These are phyloP conservation scores for Diarsia brunnea DNA, from an alignment of 2,888 invertebrate genomes.

Conservation along the genomic window DNA sequence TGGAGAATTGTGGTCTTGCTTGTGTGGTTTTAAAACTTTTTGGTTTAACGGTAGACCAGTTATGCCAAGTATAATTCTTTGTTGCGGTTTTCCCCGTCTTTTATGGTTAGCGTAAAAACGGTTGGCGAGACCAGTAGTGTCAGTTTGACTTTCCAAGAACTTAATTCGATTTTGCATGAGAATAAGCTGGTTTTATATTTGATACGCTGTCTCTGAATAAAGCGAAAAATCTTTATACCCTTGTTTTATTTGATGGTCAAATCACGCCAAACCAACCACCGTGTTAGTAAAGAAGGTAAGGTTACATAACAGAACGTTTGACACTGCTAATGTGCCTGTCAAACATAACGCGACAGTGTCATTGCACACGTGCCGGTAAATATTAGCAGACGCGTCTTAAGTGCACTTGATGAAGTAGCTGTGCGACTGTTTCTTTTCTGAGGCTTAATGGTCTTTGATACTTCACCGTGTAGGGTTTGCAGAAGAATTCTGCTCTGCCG, in stretches of 20 bases:
- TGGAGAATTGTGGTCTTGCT: not conserved
- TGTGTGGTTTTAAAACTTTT: not conserved
- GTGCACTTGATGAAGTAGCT: slow-evolving; percentile 1
- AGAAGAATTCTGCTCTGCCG: not conserved
- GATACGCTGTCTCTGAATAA: no score
- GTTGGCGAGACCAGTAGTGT: not conserved
- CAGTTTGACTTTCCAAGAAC: not conserved
- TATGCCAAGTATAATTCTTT: not conserved
- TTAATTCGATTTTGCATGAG: not conserved
- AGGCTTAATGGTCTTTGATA: not conserved
- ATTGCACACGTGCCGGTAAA: slow-evolving; percentile 21
- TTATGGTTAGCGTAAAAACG: not conserved
- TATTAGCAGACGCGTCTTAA: slow-evolving; percentile 25
- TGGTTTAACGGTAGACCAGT: not conserved
- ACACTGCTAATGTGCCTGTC: slow-evolving; percentile 36
- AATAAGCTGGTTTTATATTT: not conserved
- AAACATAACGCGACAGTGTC: slow-evolving; percentile 33
- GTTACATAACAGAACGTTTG: slow-evolving; percentile 42
- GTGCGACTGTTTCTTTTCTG: slow-evolving; percentile 13
- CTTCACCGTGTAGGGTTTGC: not conserved
- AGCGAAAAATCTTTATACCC: not conserved
- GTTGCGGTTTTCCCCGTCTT: not conserved
- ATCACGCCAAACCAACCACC: slow-evolving; percentile 15
- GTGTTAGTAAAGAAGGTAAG: slow-evolving; percentile 5
- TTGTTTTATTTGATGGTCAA: not conserved